Conservation (phyloP, 2,113 vertebrate genomes). For the Athene noctua region DNA sequence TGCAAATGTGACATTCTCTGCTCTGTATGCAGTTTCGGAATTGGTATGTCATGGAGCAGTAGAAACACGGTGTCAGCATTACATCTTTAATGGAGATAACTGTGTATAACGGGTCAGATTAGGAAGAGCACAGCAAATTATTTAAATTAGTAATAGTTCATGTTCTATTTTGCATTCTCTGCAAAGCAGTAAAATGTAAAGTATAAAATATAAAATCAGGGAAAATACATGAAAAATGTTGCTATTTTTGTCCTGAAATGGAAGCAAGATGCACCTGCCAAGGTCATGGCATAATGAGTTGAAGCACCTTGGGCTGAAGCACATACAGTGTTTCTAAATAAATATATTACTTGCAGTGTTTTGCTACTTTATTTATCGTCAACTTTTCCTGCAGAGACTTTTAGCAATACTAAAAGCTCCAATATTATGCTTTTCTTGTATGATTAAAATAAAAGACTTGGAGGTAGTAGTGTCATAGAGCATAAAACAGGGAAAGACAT, state of each 20-base stretch:
- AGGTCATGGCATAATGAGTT: not conserved
- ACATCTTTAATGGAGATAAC: not conserved
- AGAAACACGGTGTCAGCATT: not conserved
- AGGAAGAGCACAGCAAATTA: not conserved
- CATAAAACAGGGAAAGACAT: not conserved
- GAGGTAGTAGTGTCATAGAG: not conserved
- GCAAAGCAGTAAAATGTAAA: not conserved
- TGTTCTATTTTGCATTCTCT: not conserved
- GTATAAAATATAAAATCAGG: not conserved
- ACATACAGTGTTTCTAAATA: not conserved
- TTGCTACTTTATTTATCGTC: not conserved
- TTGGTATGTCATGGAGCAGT: not conserved
- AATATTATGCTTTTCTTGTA: not conserved
- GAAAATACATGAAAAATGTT: not conserved
- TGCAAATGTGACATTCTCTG: not conserved
- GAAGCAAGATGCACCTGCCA: not conserved
- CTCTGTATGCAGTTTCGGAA: not conserved
- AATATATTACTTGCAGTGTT: not conserved
- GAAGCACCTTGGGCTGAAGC: not conserved
- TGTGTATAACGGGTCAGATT: not conserved
- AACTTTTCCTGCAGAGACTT: not conserved
- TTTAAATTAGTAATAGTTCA: not conserved
- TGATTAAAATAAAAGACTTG: not conserved
- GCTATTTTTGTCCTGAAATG: not conserved
- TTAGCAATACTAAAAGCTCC: not conserved